phyloP scores from a whole-genome alignment of 2,888 invertebrate genomes.

The Limenitis camilla region DNA sequence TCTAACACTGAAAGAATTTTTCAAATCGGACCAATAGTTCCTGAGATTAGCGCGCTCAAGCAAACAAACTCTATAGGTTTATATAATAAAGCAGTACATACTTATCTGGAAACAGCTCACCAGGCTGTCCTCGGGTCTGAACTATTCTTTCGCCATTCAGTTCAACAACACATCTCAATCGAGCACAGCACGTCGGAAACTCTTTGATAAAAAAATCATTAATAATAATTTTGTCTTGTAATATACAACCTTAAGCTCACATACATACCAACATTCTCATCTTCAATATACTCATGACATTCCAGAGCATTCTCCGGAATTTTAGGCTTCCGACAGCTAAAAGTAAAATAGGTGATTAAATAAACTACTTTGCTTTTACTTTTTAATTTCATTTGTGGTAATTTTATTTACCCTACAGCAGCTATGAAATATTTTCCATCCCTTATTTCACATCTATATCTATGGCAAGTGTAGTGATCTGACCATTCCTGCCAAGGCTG shows the following conservation, averaged over 20 bases:
- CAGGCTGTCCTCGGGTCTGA: slow-evolving; percentile 65
- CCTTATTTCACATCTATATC: slow-evolving; percentile 65
- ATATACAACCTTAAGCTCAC: neutral
- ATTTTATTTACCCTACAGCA: slow-evolving; percentile 55
- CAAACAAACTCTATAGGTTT: too few relatives aligned
- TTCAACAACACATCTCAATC: slow-evolving; percentile 64
- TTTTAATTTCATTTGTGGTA: too few relatives aligned
- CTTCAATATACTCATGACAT: slow-evolving; percentile 69
- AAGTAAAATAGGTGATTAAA: slow-evolving; percentile 18
- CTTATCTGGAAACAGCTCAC: slow-evolving; percentile 69
- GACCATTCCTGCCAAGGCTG: slow-evolving; percentile 72
- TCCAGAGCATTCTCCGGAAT: slow-evolving; percentile 68
- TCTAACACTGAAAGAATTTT: too few relatives aligned
- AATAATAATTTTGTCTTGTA: neutral
- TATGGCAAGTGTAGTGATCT: slow-evolving; percentile 66
- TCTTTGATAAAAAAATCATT: slow-evolving; percentile 32
- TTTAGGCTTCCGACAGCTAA: slow-evolving; percentile 65
- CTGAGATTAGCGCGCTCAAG: too few relatives aligned
- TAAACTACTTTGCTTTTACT: too few relatives aligned
- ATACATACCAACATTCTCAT: slow-evolving; percentile 60
- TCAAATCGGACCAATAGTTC: too few relatives aligned
- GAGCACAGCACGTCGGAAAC: slow-evolving; percentile 66
- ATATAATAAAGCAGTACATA: slow-evolving; percentile 31
- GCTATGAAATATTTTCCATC: slow-evolving; percentile 70
- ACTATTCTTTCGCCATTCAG: slow-evolving; percentile 65